phyloP scores from a whole-genome alignment of 2,113 vertebrate species.

The Zapus hudsonius region DNA sequence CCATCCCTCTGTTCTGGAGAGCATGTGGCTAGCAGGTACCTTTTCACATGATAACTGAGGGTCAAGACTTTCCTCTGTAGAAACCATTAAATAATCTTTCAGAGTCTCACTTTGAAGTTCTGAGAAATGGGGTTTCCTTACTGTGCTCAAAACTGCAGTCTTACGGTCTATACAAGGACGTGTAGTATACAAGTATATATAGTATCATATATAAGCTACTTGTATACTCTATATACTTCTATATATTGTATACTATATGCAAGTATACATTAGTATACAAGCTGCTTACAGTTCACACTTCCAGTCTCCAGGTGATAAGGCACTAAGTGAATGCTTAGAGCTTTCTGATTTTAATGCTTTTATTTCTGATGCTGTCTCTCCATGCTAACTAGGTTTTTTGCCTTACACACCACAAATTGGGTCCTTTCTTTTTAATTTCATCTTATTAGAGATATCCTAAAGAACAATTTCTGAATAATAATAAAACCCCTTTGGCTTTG shows the following conservation, averaged over 20 bases:
- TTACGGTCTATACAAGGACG: neutral
- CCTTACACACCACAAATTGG: neutral
- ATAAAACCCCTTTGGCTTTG: neutral
- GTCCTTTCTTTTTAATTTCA: neutral
- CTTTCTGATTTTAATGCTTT: neutral
- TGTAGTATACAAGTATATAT: too few relatives aligned
- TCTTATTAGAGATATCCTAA: neutral
- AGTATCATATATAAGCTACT: too few relatives aligned
- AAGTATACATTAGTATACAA: too few relatives aligned
- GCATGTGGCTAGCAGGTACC: too few relatives aligned
- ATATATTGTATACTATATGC: too few relatives aligned
- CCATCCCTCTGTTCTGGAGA: neutral
- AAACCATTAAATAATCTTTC: neutral
- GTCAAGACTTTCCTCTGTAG: conserved; percentile 22
- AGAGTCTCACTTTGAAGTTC: neutral
- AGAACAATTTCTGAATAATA: neutral
- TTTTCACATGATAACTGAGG: neutral
- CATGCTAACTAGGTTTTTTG: neutral
- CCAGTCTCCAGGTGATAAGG: neutral
- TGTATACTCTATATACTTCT: neutral
- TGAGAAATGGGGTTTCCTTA: neutral
- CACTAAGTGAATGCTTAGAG: neutral
- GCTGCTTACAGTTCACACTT: neutral
- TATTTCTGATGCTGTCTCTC: neutral
- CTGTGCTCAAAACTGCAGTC: neutral